These are phyloP conservation scores for Hyperoplus lanceolatus DNA, from an alignment of 2,797 vertebrate species.

Conservation along the genomic window DNA sequence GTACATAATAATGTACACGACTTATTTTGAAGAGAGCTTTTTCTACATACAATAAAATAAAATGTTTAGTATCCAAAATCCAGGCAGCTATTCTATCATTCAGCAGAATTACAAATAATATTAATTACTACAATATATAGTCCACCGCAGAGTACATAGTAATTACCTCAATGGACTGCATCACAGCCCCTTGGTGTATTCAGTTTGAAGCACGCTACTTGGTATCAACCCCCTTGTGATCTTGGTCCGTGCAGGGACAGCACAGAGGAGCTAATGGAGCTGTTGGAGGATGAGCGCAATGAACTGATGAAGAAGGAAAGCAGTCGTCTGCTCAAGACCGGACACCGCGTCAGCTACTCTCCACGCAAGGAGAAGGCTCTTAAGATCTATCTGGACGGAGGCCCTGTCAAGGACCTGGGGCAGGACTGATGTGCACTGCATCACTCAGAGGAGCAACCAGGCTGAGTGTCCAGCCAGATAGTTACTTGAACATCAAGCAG, in stretches of 20 bases:
- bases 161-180: too few relatives aligned
- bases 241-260: conserved; percentile 87
- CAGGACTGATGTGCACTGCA: conserved; percentile 91
- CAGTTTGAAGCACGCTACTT: background rate
- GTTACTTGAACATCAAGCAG: conserved; percentile 89
- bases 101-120: background rate
- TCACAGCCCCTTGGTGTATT: background rate
- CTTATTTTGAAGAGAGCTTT: background rate
- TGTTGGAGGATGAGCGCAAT: conserved; percentile 96
- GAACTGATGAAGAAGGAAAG: conserved; percentile 99
- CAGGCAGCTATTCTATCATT: background rate
- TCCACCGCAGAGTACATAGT: background rate
- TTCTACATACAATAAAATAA: background rate
- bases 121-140: background rate
- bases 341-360: conserved; percentile 97
- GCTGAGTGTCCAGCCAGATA: conserved; percentile 65
- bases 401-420: conserved; percentile 93
- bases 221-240: background rate
- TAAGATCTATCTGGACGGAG: conserved; percentile 98
- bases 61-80: background rate
- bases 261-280: conserved; percentile 93
- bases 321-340: conserved; percentile 98
- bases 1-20: background rate
- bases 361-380: conserved; percentile 99
- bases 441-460: conserved; percentile 83